Conservation (phyloP, 1,140 invertebrate genomes). For the Glossosoma conforme region DNA sequence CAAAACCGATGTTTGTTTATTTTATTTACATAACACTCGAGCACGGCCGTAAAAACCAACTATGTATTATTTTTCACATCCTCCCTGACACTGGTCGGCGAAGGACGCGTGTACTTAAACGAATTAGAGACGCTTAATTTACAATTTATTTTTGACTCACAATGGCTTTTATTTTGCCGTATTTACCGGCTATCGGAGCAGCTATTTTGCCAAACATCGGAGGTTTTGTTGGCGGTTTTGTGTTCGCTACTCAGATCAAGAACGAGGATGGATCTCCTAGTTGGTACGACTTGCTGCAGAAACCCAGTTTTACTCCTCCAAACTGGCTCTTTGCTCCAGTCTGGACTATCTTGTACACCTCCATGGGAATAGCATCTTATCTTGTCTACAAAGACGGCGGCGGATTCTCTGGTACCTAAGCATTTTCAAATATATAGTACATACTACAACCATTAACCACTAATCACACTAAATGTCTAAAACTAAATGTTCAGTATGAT, state of each 20-base stretch:
- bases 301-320: constrained; percentile 71
- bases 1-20: too few relatives aligned
- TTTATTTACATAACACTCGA: too few relatives aligned
- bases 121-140: too few relatives aligned
- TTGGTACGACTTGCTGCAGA: constrained; percentile 60
- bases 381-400: constrained; percentile 70
- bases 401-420: constrained; percentile 49
- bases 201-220: constrained; percentile 37
- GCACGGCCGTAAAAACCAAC: too few relatives aligned
- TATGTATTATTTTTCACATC: too few relatives aligned
- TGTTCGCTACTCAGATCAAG: constrained; percentile 34
- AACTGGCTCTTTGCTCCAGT: constrained; percentile 72
- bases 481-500: too few relatives aligned
- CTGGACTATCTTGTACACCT: constrained; percentile 72
- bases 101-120: too few relatives aligned
- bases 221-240: constrained; percentile 35
- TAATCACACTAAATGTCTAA: too few relatives aligned
- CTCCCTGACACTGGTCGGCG: too few relatives aligned
- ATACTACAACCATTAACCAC: too few relatives aligned
- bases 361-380: constrained; percentile 83
- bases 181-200: constrained; percentile 34
- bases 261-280: constrained; percentile 30
- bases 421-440: too few relatives aligned
- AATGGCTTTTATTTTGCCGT: constrained; percentile 31
- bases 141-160: constrained; percentile 2